Base-by-base conservation (phyloP, 1,140 invertebrate species). In the Drosophila busckii region DNA sequence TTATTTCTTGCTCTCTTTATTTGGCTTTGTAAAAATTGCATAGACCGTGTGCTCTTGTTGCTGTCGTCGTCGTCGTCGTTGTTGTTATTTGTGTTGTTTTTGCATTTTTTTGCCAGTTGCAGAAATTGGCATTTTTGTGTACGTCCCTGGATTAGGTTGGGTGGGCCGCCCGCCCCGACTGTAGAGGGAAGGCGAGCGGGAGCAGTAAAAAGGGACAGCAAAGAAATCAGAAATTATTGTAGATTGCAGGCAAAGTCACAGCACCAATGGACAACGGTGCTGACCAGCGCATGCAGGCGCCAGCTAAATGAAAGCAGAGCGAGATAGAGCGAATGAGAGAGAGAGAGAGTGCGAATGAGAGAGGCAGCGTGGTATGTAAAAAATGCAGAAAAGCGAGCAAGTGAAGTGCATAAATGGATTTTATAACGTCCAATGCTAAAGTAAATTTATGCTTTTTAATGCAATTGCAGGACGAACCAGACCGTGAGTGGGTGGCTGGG, bases 371-470 rank as follows among this genome's bases (percentile, higher is more conserved):
- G n/a, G n/a, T n/a, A n/a, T n/a, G n/a, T n/a, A n/a, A n/a, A n/a
- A n/a, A n/a, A n/a, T n/a, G n/a, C n/a, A n/a, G 32, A 29, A 13
- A 52, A 55, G 60, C 26, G n/a, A 68, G 73, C 70, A 83, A 82
- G 75, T 82, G 75, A 82, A 82, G 75, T 82, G 75, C 75, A 82
- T 83, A 82, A 82, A 82, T 82, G 76, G 75, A 82, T 82, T 82
- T 82, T 82, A 82, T 82, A 82, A 80, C 75, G 75, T 82, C 69
- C 69, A 70, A 65, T 78, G 64, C 64, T 80, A 82, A 82, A 82
- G 75, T 82, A 82, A 82, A 82, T 82, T 82, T 82, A 82, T 82
- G 75, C 76, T 82, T 82, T 82, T 82, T 82, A 82, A 82, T 82
- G 75, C 75, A 82, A 82, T 82, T 82, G 75, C 75, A 82, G 73